phyloP scores from a whole-genome alignment of 2,888 invertebrate species.

The Seira sanloemensis region DNA sequence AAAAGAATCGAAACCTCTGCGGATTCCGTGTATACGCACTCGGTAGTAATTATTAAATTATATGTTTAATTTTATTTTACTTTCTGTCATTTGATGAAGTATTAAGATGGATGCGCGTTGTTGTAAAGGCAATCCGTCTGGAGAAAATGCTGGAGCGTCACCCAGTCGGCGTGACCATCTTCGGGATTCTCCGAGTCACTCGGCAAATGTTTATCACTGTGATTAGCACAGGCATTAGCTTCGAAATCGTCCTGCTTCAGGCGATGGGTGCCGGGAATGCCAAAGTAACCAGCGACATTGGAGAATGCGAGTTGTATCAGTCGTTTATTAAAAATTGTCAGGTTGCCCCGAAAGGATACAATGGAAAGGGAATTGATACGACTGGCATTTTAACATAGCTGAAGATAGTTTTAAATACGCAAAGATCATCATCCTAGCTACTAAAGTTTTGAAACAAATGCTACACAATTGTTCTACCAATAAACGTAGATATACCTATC shows the following conservation, averaged over 20 bases:
- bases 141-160: conserved; percentile 27
- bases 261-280: conserved; percentile 12
- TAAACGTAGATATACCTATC: no score
- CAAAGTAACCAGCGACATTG: no score
- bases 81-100: not conserved
- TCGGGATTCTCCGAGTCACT: conserved; percentile 18
- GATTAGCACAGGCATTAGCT: conserved; percentile 28
- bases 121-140: not conserved
- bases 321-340: no score
- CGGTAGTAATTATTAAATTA: not conserved
- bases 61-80: not conserved
- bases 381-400: no score
- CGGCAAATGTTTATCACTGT: conserved; percentile 27
- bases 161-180: conserved; percentile 28
- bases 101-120: not conserved
- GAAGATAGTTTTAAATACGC: no score
- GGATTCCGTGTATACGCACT: not conserved
- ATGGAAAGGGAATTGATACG: no score
- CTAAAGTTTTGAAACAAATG: no score
- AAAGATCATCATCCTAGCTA: no score
- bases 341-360: no score
- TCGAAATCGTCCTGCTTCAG: conserved; percentile 37
- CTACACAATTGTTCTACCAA: no score
- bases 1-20: not conserved
- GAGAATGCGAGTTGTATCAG: no score